Conservation (phyloP, 1,140 invertebrate genomes). For the Triops longicaudatus region DNA sequence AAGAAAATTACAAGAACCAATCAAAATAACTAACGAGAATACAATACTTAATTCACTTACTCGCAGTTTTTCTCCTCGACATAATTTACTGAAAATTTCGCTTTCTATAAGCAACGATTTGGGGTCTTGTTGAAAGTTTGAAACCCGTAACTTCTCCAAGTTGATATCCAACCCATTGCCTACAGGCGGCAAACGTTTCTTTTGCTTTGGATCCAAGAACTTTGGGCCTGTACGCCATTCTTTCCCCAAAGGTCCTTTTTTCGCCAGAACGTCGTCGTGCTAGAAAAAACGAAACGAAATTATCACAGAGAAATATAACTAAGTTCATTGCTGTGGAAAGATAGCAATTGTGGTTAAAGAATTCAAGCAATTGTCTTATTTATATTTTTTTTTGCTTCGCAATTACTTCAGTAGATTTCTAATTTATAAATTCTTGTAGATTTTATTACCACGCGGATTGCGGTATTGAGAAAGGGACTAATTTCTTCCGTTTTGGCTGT, state of each 20-base stretch:
- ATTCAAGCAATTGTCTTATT: no score
- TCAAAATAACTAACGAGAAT: background rate
- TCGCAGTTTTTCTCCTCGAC: conserved; percentile 41
- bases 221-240: conserved; percentile 23
- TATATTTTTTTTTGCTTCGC: no score
- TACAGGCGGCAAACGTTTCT: background rate
- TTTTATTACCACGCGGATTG: conserved; percentile 36
- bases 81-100: conserved; percentile 34
- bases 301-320: background rate
- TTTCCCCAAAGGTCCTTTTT: conserved; percentile 28
- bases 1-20: background rate
- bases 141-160: background rate
- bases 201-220: conserved; percentile 5
- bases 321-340: no score
- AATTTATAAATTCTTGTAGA: background rate
- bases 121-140: background rate
- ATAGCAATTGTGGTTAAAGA: no score
- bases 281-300: background rate
- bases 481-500: conserved; percentile 35
- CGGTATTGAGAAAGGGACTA: conserved; percentile 35
- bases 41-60: conserved; percentile 32
- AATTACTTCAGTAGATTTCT: no score
- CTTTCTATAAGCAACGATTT: conserved; percentile 17
- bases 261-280: conserved; percentile 28
- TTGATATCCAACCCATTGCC: background rate